Base-by-base conservation (phyloP, 2,113 vertebrate genomes). In the Phalacrocorax brasilianus region DNA sequence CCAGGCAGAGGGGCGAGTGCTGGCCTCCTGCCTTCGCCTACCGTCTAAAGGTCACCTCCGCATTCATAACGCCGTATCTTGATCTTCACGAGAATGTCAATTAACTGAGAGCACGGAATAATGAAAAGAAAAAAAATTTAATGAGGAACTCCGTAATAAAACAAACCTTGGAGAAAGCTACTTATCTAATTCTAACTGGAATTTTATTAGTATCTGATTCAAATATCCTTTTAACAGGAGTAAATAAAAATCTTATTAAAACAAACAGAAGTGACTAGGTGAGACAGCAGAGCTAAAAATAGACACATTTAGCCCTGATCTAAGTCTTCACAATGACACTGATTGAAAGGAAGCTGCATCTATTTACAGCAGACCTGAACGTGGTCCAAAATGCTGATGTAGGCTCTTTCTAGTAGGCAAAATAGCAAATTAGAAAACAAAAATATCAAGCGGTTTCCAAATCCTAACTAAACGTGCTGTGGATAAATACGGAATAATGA, bases 281-380 rank as follows among this genome's bases (percentile, higher is more conserved):
- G 71, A 84, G 92, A 35, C 83, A 93, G 88, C 67, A 47, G 68
- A 55, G 88, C 72, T 86, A 94, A 95, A 93, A 94, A 91, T 71
- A 96, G 85, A 26, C 81, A 6, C 0, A 5, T 72, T 89, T 3
- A 66, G 72, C 55, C 79, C 92, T 16, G 14, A 61, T 47, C 9
- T 8, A 55, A 95, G 76, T 8, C 20, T 14, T 70, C 71, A 85
- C 79, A 86, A 88, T 78, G 85, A 16, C 90, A n/a, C 83, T 72
- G 95, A 86, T 67, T 65, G 93, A 90, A 88, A 95, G 96, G 95
- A 96, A 93, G 96, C 82, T 81, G 93, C 81, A 21, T 56, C 91
- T 96, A 88, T 91, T 96, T 79, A 22, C 91, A 59, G 93, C 93
- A 30, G 90, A 79, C 81, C 91, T 94, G 92, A 95, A 93, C 2